These are phyloP conservation scores for Hermatobates lingyangjiaoensis DNA, from an alignment of 1,140 invertebrate species.

Conservation along the genomic window DNA sequence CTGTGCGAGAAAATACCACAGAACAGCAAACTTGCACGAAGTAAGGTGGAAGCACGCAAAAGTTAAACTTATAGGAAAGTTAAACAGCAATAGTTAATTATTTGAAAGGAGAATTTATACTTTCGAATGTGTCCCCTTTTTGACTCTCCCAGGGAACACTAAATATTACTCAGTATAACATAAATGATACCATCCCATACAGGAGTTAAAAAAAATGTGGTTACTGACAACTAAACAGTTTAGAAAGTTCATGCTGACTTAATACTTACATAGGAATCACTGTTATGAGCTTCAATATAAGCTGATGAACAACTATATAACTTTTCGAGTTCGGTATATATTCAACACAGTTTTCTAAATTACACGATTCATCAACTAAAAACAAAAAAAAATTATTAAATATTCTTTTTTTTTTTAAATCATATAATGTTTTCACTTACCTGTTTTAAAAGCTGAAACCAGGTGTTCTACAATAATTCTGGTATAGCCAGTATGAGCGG, in stretches of 20 bases:
- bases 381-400: conserved; percentile 10
- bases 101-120: no score
- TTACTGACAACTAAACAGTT: conserved; percentile 8
- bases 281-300: conserved; percentile 31
- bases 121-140: no score
- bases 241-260: conserved; percentile 9
- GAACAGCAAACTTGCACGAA: no score
- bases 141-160: no score
- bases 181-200: no score
- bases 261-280: conserved; percentile 40
- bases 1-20: no score
- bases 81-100: no score
- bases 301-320: conserved; percentile 33
- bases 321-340: conserved; percentile 25
- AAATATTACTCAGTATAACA: no score
- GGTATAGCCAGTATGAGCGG: conserved; percentile 37
- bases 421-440: conserved; percentile 20
- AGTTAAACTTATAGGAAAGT: no score
- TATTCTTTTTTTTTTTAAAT: conserved; percentile 3
- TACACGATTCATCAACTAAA: conserved; percentile 19
- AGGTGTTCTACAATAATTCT: conserved; percentile 35
- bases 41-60: no score
- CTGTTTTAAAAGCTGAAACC: conserved; percentile 31
- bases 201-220: no score
- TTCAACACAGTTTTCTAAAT: conserved; percentile 26